Conservation (phyloP, 1,140 invertebrate genomes). For the Schlechtendalia chinensis region DNA sequence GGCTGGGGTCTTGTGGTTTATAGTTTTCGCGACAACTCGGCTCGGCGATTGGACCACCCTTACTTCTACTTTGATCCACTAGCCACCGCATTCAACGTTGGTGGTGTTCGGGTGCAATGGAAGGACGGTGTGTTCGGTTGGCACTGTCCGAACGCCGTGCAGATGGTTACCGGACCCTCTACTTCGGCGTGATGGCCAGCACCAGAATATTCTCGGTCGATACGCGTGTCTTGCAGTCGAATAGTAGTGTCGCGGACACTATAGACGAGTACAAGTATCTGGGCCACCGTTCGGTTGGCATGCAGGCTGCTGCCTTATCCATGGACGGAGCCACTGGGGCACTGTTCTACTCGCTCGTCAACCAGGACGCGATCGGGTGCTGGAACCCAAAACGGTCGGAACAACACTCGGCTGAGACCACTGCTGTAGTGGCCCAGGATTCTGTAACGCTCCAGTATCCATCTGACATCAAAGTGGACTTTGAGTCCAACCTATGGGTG, state of each 20-base stretch:
- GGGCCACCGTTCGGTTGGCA: conserved; percentile 64
- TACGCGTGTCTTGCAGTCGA: conserved; percentile 64
- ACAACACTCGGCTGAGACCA: conserved; percentile 53
- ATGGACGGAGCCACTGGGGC: conserved; percentile 69
- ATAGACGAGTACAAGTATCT: conserved; percentile 71
- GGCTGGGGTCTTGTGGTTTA: conserved; percentile 73
- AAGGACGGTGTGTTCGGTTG: conserved; percentile 73
- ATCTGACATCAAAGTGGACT: conserved; percentile 72
- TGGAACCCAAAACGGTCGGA: conserved; percentile 64
- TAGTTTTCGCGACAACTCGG: conserved; percentile 67
- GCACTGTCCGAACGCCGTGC: conserved; percentile 60
- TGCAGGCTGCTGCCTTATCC: conserved; percentile 71
- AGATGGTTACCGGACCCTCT: conserved; percentile 67
- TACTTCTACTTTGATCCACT: conserved; percentile 79
- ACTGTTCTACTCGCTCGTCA: conserved; percentile 72
- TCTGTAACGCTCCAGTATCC: conserved; percentile 74
- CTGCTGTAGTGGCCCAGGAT: conserved; percentile 70
- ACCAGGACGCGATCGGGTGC: conserved; percentile 73
- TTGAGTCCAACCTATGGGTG: conserved; percentile 65
- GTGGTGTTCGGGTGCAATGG: conserved; percentile 71
- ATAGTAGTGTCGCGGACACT: conserved; percentile 60
- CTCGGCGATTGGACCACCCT: conserved; percentile 73
- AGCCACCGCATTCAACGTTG: conserved; percentile 67
- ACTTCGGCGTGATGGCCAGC: conserved; percentile 74
- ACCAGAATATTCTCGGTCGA: conserved; percentile 66